Conservation (phyloP, 2,797 vertebrate species). For the Chelidonichthys spinosus region DNA sequence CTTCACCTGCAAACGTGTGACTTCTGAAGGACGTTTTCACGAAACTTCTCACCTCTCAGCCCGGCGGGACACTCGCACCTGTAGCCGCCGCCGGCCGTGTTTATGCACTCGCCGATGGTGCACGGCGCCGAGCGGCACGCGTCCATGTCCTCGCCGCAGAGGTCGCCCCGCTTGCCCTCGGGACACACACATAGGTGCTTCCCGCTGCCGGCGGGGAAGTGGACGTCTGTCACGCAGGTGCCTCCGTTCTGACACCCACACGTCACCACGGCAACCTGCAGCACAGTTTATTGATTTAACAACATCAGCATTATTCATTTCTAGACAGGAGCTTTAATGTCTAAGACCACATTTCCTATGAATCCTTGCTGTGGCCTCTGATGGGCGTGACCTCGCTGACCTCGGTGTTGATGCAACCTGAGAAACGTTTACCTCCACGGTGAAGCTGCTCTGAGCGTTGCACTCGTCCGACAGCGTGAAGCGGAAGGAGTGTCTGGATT, state of each 20-base stretch:
- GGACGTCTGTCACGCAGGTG: conserved; percentile 83
- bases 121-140: conserved; percentile 77
- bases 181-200: conserved; percentile 87
- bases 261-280: conserved; percentile 82
- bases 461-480: conserved; percentile 86
- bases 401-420: too few relatives aligned
- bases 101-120: conserved; percentile 66
- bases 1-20: background rate
- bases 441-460: conserved; percentile 82
- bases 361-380: background rate
- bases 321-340: background rate
- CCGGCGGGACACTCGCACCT: conserved; percentile 81
- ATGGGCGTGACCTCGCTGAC: too few relatives aligned
- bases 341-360: background rate
- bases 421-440: conserved; percentile 72
- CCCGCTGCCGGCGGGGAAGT: conserved; percentile 86
- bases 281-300: background rate
- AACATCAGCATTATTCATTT: too few relatives aligned
- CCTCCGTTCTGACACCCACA: conserved; percentile 85
- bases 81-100: conserved; percentile 63
- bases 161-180: conserved; percentile 75
- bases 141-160: conserved; percentile 78
- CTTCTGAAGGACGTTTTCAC: too few relatives aligned
- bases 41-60: conserved; percentile 70
- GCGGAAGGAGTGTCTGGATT: conserved; percentile 61